Percentiles rank a stretch among this genome's conserved stretches.
These are phyloP conservation scores for Syngnathus acus DNA, from an alignment of 2,797 vertebrate species.

Conservation along the genomic window DNA sequence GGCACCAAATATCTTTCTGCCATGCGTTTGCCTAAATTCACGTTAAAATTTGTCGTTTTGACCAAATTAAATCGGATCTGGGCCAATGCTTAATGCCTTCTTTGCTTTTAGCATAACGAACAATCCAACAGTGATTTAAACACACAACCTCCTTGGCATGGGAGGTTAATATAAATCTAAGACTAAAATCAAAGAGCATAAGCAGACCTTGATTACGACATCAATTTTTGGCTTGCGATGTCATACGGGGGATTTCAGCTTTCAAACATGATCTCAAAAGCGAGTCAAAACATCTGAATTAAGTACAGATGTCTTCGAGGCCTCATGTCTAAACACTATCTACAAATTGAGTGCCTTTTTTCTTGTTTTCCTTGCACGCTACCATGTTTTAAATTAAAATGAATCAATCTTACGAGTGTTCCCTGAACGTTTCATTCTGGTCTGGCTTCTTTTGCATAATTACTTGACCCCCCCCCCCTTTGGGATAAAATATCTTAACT, in stretches of 20 bases:
- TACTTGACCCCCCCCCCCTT: neutral
- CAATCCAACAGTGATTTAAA: neutral
- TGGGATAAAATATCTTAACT: neutral
- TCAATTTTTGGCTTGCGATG: neutral
- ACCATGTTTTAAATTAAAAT: neutral
- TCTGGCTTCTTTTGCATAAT: neutral
- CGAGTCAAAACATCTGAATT: constrained; percentile 25
- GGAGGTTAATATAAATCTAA: neutral
- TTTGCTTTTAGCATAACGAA: neutral
- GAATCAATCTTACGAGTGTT: neutral
- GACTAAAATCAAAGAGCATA: neutral
- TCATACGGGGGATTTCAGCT: constrained; percentile 21
- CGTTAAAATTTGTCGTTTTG: neutral
- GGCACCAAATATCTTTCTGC: neutral
- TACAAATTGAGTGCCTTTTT: constrained; percentile 5
- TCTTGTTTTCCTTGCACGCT: neutral
- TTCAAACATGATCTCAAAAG: constrained; percentile 23
- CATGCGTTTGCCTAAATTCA: neutral
- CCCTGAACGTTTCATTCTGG: neutral
- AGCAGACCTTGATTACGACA: constrained; percentile 8
- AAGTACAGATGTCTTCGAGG: constrained; percentile 4
- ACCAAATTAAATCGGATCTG: neutral
- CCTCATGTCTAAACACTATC: constrained; percentile 2
- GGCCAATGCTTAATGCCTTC: neutral
- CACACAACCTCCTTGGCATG: neutral